Evolutionary conservation across 2,888 invertebrate species (phyloP), one percentile per base, ranked within the genome.

Genomic region (Cactoblastis cactorum): DNA sequence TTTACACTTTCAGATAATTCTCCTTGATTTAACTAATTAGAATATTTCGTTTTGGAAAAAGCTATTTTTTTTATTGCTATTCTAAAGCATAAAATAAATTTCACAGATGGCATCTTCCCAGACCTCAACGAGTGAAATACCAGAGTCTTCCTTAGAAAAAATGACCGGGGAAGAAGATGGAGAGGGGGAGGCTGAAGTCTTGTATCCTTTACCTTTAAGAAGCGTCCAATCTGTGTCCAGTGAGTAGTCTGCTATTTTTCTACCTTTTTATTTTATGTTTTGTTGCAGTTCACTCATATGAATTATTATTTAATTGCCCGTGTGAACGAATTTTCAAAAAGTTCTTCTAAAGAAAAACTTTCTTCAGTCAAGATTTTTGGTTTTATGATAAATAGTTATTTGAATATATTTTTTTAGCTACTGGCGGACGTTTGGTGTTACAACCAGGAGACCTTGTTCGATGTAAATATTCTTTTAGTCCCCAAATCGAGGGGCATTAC

Each of bases 391-490:
- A n/a, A n/a, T n/a, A n/a, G n/a, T n/a, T n/a, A n/a, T n/a, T n/a
- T n/a, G n/a, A n/a, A n/a, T n/a, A n/a, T n/a, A n/a, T n/a, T n/a
- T 19, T 69, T 71, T 53, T 53, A 85, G 86, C 61, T 35, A 61
- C 65, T n/a, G 51, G 51, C 2, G 52, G 57, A 3, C 80, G 88
- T 32, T 54, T 87, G 52, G 65, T 86, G 12, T 58, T 89, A 51
- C 64, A 79, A 49, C 82, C 88, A 8, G 87, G 87, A 11, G 88
- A 87, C 54, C 69, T 89, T 3, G 67, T 87, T 4, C 67, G 89
- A 54, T 88, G 85, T 58, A 89, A 88, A 73, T 89, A 84, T 65
- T 69, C 83, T 0, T 89, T 88, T 56, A 82, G 67, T 54, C 89
- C 89, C 8, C 72, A 76, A 67, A 52, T 61, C 1, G 88, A 89